These are phyloP conservation scores for Lampropteryx suffumata DNA, from an alignment of 2,888 invertebrate genomes.

Conservation along the genomic window DNA sequence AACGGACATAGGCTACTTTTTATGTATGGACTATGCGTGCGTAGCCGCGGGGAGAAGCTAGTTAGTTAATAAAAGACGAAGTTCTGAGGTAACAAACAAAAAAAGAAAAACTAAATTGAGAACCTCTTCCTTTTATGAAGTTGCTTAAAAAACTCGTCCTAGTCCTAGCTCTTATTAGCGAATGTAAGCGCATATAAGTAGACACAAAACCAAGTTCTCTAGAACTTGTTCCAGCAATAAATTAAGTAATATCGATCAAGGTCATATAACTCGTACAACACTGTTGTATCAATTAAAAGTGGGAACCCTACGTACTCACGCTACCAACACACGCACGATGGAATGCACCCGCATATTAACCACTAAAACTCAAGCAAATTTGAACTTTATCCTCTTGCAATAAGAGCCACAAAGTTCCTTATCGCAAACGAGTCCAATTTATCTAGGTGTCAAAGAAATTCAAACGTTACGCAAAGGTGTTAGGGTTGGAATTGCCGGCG, in stretches of 20 bases:
- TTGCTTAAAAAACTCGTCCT: too few relatives aligned
- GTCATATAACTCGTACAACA: constrained; percentile 29
- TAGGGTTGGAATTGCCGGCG: constrained; percentile 52
- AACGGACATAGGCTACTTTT: too few relatives aligned
- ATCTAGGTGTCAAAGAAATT: constrained; percentile 49
- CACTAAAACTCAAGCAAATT: not conserved
- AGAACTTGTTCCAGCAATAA: constrained; percentile 23
- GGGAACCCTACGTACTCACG: constrained; percentile 43
- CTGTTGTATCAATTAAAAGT: constrained; percentile 64
- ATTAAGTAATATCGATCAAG: constrained; percentile 34
- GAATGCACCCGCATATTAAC: constrained; percentile 42
- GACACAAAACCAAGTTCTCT: not conserved
- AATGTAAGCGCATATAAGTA: too few relatives aligned
- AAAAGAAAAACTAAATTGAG: too few relatives aligned
- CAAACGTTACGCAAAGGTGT: constrained; percentile 51
- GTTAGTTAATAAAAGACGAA: too few relatives aligned
- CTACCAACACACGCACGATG: constrained; percentile 34
- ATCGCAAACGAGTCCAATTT: constrained; percentile 38
- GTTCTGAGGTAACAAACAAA: too few relatives aligned
- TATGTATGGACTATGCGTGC: too few relatives aligned
- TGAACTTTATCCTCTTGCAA: constrained; percentile 3
- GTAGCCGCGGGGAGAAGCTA: too few relatives aligned
- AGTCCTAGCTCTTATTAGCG: too few relatives aligned
- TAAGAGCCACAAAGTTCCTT: constrained; percentile 18
- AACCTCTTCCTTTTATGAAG: too few relatives aligned